phyloP scores from a whole-genome alignment of 2,797 vertebrate genomes.

The Hipposideros larvatus region DNA sequence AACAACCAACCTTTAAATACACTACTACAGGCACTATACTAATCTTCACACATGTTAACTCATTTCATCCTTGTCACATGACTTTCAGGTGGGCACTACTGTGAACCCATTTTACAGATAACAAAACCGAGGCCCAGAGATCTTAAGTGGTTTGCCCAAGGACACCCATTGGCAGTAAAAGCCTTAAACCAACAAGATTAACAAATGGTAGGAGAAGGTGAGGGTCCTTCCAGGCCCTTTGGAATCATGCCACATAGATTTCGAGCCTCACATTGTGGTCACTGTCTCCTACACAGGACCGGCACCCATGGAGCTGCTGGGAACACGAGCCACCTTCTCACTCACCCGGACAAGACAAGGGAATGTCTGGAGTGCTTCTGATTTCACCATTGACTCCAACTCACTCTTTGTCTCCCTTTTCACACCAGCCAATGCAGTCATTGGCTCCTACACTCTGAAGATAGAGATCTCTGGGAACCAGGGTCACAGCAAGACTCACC shows the following conservation, averaged over 20 bases:
- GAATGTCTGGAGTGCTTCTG: conserved; percentile 82
- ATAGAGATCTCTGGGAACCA: neutral
- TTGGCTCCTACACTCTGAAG: conserved; percentile 86
- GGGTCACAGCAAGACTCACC: neutral
- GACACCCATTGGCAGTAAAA: neutral
- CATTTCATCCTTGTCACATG: neutral
- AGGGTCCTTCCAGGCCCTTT: neutral
- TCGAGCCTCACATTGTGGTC: neutral
- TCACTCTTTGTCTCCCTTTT: conserved; percentile 81
- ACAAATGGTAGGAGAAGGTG: neutral
- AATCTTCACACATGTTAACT: neutral
- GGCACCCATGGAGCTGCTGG: conserved; percentile 69
- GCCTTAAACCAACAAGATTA: neutral
- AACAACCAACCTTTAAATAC: neutral
- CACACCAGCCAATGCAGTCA: conserved; percentile 82
- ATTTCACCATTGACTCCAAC: neutral
- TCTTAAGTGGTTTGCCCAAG: neutral
- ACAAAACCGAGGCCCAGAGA: neutral
- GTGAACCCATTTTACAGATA: conserved; percentile 7
- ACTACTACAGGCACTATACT: neutral
- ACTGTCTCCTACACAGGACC: conserved; percentile 82
- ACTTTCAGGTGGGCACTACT: neutral
- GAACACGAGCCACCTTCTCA: conserved; percentile 82
- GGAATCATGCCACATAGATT: neutral
- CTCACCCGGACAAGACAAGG: conserved; percentile 22